These are phyloP conservation scores for Ardeotis arabs DNA, from an alignment of 2,113 vertebrate genomes.

Conservation along the genomic window DNA sequence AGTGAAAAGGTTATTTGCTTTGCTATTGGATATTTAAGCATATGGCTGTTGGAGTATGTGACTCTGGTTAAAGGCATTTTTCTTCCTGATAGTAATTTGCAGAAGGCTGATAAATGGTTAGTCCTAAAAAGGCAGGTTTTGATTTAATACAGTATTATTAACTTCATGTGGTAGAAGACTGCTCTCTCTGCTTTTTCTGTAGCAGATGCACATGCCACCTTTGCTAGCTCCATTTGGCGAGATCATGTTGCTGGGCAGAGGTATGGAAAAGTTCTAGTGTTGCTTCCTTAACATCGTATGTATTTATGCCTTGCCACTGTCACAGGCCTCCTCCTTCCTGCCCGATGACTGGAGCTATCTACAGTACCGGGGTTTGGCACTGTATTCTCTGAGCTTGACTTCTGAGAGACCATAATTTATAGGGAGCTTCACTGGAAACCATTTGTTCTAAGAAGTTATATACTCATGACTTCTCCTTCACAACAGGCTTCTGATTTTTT, in stretches of 20 bases:
- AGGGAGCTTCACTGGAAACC: background rate
- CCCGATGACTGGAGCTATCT: background rate
- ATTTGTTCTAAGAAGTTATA: background rate
- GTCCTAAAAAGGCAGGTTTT: background rate
- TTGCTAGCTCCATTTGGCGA: background rate
- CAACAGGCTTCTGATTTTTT: background rate
- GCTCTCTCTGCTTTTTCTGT: background rate
- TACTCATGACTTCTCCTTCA: background rate
- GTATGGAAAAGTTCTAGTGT: background rate
- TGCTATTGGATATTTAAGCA: background rate
- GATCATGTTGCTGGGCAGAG: fast-evolving
- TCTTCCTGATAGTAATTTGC: background rate
- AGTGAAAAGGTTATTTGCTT: background rate
- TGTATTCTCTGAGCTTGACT: background rate
- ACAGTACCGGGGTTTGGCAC: fast-evolving
- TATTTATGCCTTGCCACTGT: background rate
- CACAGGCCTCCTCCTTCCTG: background rate
- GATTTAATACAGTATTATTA: background rate
- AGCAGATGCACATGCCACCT: background rate
- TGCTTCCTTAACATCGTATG: background rate
- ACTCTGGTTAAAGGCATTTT: background rate
- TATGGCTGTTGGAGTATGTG: background rate
- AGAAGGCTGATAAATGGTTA: background rate
- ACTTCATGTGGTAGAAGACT: background rate
- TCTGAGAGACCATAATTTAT: background rate